phyloP scores from a whole-genome alignment of 2,113 vertebrate species.

The Bettongia penicillata region DNA sequence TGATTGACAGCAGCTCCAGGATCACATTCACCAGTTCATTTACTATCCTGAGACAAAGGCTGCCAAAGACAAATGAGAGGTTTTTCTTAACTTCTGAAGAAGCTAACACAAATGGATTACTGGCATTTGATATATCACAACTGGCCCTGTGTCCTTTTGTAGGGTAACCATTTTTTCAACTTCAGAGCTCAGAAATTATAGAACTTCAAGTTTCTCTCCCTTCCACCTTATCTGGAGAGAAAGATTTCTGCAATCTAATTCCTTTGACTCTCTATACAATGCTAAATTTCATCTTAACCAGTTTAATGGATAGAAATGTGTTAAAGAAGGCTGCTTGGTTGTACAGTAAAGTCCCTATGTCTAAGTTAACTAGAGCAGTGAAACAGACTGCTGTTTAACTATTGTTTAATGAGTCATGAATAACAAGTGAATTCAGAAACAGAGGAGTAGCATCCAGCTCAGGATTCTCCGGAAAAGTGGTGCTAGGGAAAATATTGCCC shows the following conservation, averaged over 20 bases:
- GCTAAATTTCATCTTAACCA: neutral
- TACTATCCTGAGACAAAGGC: neutral
- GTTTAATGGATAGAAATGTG: neutral
- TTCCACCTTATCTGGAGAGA: neutral
- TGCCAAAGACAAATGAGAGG: neutral
- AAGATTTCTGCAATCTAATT: neutral
- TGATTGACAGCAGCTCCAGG: neutral
- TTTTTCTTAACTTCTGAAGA: neutral
- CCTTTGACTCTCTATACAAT: neutral
- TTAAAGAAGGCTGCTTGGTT: neutral
- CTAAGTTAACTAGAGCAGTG: neutral
- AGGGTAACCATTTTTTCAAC: neutral
- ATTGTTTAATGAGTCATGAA: too few species aligned
- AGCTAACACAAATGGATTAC: too few species aligned
- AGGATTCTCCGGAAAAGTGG: neutral
- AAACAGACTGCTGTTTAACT: neutral
- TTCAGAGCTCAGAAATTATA: neutral
- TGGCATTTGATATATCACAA: neutral
- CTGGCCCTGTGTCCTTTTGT: neutral
- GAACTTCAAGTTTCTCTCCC: neutral
- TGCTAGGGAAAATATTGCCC: neutral
- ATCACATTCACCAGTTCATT: neutral
- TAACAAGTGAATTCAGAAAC: neutral
- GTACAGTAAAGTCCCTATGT: neutral
- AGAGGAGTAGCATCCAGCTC: neutral